Evolutionary conservation across 2,113 vertebrate genomes (phyloP), one percentile per base, ranked within the genome.

Genomic region (Pachycephala philippinensis): DNA sequence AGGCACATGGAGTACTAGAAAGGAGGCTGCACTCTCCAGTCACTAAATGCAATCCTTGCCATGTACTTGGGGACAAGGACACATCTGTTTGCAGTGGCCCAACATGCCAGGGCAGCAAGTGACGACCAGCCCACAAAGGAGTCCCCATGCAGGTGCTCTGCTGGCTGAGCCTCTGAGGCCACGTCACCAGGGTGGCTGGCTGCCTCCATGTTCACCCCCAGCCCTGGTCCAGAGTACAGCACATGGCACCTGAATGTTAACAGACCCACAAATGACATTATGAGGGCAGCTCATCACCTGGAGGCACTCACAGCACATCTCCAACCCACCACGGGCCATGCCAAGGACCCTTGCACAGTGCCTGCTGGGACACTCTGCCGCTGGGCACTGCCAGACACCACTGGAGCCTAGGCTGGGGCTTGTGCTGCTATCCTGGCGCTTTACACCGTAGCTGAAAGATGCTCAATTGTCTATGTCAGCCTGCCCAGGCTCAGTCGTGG

Each of bases 311-410:
- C 23, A 84, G 44, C 35, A 21, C 4, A 5, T 26, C 26, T 42
- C n/a, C 78, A 70, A 15, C 22, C 52, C 27, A 10, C 4, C 9
- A 5, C 17, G 7, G 37, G 24, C 59, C 4, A 0, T 14, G 31
- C 28, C 69, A 19, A 33, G 52, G 35, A 18, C 6, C 5, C 31
- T 12, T 5, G 22, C 10, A 7, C 30, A 6, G 33, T 4, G 1
- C 45, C 52, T 21, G 23, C 12, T 8, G 2, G 45, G 50, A 21
- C 40, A 21, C 18, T 17, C 13, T 1, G 1, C 35, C 0, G 0
- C 5, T 8, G n/a, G 9, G 26, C 15, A 2, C 4, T 6, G 44
- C 24, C 42, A 42, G 56, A 7, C 78, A 10, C 7, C 45, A 5
- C 71, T 9, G n/a, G 9, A 70, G 54, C 50, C 44, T 7, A 7